Base-by-base conservation (phyloP, 2,797 vertebrate species). In the Chiroxiphia lanceolata region DNA sequence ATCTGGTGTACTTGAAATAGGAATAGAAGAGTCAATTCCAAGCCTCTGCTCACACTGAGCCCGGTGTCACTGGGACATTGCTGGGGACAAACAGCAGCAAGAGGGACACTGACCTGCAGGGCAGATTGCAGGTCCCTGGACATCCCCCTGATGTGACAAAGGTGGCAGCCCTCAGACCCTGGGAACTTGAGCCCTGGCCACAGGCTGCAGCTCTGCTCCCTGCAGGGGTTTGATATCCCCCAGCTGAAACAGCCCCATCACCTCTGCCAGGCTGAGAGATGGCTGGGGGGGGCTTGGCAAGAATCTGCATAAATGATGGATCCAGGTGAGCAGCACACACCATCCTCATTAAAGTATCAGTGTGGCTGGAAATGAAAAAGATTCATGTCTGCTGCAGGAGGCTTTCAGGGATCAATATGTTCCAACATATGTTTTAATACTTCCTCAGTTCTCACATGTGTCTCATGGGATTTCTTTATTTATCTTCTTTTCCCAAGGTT, bases 391-490 rank as follows among this genome's bases (percentile, higher is more conserved):
- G 77, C 89, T 86, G 94, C 93, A 75, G 60, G 89, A 85, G 79
- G 77, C 61, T 59, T 81, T 92, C 70, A 67, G 90, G 89, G 96
- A 97, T 97, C 96, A 95, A 64, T 95, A 96, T 96, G 97, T 69
- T 96, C 84, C 83, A 86, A 74, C 96, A 95, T 96, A 95, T 93
- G 95, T 92, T 96, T 96, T 94, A 95, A 83, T 95, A 79, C 89
- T 93, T 97, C 90, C 92, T 45, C 63, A 44, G 88, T 59, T 91
- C 94, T 94, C 96, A 75, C 87, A 90, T 4, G 47, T 67, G 91
- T 83, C 96, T 97, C 96, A 14, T 5, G 83, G 90, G 95, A 95
- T 64, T 95, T 83, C 83, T 95, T 95, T 96, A 89, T 95, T 97
- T 97, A 79, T 95, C 88, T 93, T 80, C 91, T 93, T 72, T 36